These are phyloP conservation scores for Tetramorium alpestre DNA, from an alignment of 1,140 invertebrate species.

Conservation along the genomic window DNA sequence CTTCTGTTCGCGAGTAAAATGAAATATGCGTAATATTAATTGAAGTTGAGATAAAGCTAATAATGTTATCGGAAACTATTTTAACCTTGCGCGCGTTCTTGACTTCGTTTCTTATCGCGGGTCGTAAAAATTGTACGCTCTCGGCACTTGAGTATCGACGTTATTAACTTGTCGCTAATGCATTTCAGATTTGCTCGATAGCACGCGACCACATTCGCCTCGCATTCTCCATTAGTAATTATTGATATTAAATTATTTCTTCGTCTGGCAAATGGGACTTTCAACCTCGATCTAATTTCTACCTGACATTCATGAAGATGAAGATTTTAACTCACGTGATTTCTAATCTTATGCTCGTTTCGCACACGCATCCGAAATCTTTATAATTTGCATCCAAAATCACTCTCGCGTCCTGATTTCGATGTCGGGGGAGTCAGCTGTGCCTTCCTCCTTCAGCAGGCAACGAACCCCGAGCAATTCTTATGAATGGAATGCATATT, in stretches of 20 bases:
- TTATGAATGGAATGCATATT: conserved; percentile 80
- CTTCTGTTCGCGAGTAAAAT: neutral
- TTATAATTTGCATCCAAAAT: conserved; percentile 18
- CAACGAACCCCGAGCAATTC: conserved; percentile 36
- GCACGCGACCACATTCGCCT: neutral
- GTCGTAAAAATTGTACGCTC: conserved; percentile 42
- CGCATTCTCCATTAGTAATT: neutral
- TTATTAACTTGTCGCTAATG: conserved; percentile 52
- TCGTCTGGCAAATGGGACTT: neutral
- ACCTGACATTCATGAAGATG: neutral
- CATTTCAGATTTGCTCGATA: conserved; percentile 28
- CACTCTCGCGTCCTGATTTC: neutral
- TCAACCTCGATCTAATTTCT: neutral
- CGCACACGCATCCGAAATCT: neutral
- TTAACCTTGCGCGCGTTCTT: conserved; percentile 44
- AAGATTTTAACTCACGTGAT: neutral
- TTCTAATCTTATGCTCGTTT: neutral
- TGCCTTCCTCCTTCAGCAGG: neutral
- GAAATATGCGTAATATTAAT: conserved; percentile 8
- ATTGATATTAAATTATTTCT: neutral
- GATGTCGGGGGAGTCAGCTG: conserved; percentile 16
- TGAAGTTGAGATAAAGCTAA: conserved; percentile 8
- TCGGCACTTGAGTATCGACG: neutral
- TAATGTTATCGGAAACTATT: conserved; percentile 47
- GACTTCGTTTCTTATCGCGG: conserved; percentile 56